Base-by-base conservation (phyloP, 2,797 vertebrate genomes). In the Helostoma temminkii region DNA sequence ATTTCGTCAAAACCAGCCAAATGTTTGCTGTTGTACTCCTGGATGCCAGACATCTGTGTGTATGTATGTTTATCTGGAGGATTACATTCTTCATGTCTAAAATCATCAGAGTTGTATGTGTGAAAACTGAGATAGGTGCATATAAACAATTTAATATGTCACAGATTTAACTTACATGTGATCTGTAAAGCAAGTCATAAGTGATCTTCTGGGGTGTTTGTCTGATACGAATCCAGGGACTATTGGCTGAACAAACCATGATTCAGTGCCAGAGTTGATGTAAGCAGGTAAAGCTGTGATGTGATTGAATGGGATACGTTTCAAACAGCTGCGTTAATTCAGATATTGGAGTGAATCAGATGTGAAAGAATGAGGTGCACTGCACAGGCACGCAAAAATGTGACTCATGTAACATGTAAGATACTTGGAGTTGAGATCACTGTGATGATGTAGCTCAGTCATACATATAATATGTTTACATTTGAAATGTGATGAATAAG, bases 221-320 rank as follows among this genome's bases (percentile, higher is more conserved):
- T 76, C 52, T 84, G 63, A 81, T 74, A 56, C 78, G 43, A 39
- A 19, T 76, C 69, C 58, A 65, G 57, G 15, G 5, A 39, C 68
- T 66, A 41, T 57, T 86, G 86, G 81, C 79, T 66, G 64, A 60
- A 48, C 57, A 68, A 60, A 41, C 63, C 1, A 10, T 2, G 11
- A 41, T 21, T 66, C 0, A 9, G 48, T 72, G 83, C 85, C 86
- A 85, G 21, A 18, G 62, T 24, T 73, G 76, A 85, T 49, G 77
- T 76, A 55, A 79, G 78, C 66, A 85, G 63, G 76, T 80, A 4
- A 56, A 52, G 57, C 59, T 47, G 71, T 88, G 86, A 86, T 59
- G n/a, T 87, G 78, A 81, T 48, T 34, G 66, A 68, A 43, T 28
- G 22, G 60, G 72, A 85, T 65, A 34, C 5, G 66, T 52, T 87